Percentiles rank a stretch among this genome's conserved stretches.
Conservation (phyloP, 2,113 vertebrate species). For the Brevimyrus niger region DNA sequence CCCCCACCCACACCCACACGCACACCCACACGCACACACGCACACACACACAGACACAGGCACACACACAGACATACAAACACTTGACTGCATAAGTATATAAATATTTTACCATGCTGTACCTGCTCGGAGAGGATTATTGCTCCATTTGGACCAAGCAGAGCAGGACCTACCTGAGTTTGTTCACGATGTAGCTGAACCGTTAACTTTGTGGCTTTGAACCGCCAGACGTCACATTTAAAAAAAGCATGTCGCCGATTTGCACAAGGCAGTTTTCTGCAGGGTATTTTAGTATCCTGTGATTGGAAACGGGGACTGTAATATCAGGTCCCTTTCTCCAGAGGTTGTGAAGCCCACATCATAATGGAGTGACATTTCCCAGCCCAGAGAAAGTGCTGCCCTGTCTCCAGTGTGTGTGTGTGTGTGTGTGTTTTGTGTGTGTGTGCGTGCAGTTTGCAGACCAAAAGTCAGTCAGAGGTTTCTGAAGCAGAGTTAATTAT, state of each 20-base stretch:
- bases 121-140: not conserved
- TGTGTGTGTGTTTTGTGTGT: too few species aligned
- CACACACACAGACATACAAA: not conserved
- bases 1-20: not conserved
- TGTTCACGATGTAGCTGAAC: not conserved
- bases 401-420: not conserved
- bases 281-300: not conserved
- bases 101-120: slow-evolving; percentile 23
- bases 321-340: not conserved
- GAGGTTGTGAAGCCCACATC: not conserved
- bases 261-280: not conserved
- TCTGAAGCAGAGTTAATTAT: not conserved
- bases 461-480: too few species aligned
- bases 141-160: not conserved
- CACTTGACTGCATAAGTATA: not conserved
- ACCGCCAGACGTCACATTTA: not conserved
- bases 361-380: not conserved
- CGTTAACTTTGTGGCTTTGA: not conserved
- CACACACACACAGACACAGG: too few species aligned
- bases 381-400: not conserved
- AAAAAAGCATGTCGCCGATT: not conserved
- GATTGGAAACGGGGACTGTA: not conserved
- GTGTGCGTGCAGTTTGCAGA: not conserved
- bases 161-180: not conserved
- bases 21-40: too few species aligned